Conservation (phyloP, 2,888 invertebrate species). For the Lasioglossum figueresi region DNA sequence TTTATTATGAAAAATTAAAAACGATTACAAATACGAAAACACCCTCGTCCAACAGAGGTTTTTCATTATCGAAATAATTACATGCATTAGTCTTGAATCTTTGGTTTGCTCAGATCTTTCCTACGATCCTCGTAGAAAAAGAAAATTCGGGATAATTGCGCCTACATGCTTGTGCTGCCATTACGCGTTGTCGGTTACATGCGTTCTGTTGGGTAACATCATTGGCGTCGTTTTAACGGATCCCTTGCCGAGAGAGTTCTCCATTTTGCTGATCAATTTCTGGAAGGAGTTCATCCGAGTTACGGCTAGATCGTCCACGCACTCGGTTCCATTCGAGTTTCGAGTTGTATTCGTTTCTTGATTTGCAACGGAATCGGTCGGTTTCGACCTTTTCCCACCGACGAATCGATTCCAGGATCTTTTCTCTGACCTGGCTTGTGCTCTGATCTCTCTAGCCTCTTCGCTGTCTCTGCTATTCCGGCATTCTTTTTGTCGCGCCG, state of each 20-base stretch:
- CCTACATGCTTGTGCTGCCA: background rate
- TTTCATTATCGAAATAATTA: background rate
- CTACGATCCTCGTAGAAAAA: background rate
- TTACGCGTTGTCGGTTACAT: conserved; percentile 35
- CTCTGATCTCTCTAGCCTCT: conserved; percentile 18
- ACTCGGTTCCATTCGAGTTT: conserved; percentile 46
- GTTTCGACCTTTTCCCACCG: conserved; percentile 60
- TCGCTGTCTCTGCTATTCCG: conserved; percentile 31
- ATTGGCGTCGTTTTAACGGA: conserved; percentile 47
- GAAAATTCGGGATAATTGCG: background rate
- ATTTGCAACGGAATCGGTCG: conserved; percentile 16
- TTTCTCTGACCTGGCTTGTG: conserved; percentile 57
- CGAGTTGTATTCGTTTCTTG: conserved; percentile 35
- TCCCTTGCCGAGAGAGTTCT: conserved; percentile 74
- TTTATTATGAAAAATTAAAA: conserved; percentile 48
- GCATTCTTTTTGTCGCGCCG: conserved; percentile 68
- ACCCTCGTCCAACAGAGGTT: background rate
- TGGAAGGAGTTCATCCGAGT: conserved; percentile 75
- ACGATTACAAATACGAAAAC: conserved; percentile 25
- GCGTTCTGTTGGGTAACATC: conserved; percentile 37
- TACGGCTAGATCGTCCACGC: conserved; percentile 48
- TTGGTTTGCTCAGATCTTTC: conserved; percentile 24
- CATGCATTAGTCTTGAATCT: conserved; percentile 28
- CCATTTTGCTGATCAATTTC: conserved; percentile 78
- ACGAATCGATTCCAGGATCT: conserved; percentile 77